phyloP scores from a whole-genome alignment of 2,888 invertebrate species.

The Melangyna quadrimaculata region DNA sequence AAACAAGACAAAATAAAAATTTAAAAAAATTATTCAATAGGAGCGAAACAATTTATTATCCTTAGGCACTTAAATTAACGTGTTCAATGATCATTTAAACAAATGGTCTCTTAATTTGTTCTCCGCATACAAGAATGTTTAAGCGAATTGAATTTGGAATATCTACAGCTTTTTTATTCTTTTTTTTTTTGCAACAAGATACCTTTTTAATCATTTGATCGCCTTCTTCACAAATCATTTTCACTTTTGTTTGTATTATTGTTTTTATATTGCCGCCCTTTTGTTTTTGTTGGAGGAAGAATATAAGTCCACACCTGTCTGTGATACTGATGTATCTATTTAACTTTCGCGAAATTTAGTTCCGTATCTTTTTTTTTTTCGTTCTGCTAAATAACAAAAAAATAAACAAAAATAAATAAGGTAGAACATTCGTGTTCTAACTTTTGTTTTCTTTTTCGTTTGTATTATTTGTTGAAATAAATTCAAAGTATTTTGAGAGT shows the following conservation, averaged over 20 bases:
- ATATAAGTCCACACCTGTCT: conserved; percentile 65
- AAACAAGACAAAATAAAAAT: background rate
- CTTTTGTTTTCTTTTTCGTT: background rate
- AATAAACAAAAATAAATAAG: conserved; percentile 20
- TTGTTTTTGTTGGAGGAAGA: conserved; percentile 5
- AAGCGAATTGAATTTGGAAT: conserved; percentile 46
- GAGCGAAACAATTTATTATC: conserved; percentile 55
- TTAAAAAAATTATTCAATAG: background rate
- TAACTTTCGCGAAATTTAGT: conserved; percentile 43
- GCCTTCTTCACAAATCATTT: conserved; percentile 65
- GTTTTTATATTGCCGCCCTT: background rate
- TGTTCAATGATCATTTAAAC: conserved; percentile 66
- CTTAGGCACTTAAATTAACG: conserved; percentile 61
- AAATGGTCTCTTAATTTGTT: conserved; percentile 69
- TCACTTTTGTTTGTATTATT: conserved; percentile 53
- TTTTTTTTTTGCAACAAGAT: background rate
- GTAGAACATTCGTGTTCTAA: conserved; percentile 29
- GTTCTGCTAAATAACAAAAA: conserved; percentile 35
- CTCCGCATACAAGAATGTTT: conserved; percentile 2
- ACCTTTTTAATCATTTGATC: conserved; percentile 52
- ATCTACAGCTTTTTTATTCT: background rate
- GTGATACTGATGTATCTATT: conserved; percentile 46
- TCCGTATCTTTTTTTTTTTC: background rate
- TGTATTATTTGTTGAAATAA: conserved; percentile 20
- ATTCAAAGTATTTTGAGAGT: conserved; percentile 45